phyloP scores from a whole-genome alignment of 53 echinoderm and acorn worm species.

The Hippasteria phrygiana region DNA sequence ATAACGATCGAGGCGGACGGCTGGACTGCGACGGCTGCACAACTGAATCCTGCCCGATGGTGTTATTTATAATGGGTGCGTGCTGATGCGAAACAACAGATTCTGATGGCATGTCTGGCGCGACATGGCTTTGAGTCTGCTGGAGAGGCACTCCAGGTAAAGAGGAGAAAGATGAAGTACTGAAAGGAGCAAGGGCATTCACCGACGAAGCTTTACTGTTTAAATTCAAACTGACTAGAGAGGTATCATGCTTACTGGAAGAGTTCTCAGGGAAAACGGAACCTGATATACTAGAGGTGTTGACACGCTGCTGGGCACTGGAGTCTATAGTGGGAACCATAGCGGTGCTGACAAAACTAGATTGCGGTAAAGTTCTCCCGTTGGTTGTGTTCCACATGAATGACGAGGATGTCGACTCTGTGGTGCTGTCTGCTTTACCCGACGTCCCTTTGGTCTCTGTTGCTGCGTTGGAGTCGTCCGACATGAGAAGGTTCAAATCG shows the following conservation, averaged over 20 bases:
- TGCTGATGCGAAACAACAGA: constrained; percentile 52
- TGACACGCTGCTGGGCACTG: constrained; percentile 22
- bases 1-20: neutral
- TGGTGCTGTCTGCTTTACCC: constrained; percentile 87
- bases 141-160: constrained; percentile 37
- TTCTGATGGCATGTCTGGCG: constrained; percentile 41
- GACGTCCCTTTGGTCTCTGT: constrained; percentile 70
- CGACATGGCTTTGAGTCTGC: constrained; percentile 14
- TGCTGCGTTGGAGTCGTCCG: constrained; percentile 85
- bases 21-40: constrained; percentile 22
- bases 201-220: constrained; percentile 47
- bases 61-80: neutral
- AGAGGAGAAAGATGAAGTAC: constrained; percentile 52
- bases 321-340: constrained; percentile 57
- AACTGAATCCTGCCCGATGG: constrained; percentile 13
- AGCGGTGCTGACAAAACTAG: constrained; percentile 30
- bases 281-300: constrained; percentile 43
- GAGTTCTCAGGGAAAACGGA: constrained; percentile 54
- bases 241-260: constrained; percentile 58
- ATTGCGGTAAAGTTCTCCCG: constrained; percentile 59
- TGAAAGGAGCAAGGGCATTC: constrained; percentile 45
- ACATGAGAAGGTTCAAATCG: constrained; percentile 79
- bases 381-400: constrained; percentile 45
- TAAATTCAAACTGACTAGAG: constrained; percentile 43
- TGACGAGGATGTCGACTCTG: constrained; percentile 41